Percentiles rank a stretch among this genome's conserved stretches.
Evolutionary conservation across 2,113 vertebrate species (phyloP).

Genomic region (Cottus gobio): DNA sequence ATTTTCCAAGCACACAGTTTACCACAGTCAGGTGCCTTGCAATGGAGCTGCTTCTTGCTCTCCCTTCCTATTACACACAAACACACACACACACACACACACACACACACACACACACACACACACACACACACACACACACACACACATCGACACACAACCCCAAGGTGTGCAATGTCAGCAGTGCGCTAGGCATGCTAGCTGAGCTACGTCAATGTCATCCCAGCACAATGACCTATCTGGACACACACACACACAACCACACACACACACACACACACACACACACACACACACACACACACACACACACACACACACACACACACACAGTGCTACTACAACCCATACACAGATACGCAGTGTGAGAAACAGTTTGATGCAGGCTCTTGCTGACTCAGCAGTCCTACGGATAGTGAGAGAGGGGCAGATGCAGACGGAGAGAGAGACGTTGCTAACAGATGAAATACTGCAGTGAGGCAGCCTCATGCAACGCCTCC

Average conservation of each 20-base stretch:
- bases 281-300: constrained; percentile 18
- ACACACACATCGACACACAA: background rate
- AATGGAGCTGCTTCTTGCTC: constrained; percentile 20
- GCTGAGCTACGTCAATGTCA: constrained; percentile 60
- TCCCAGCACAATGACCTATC: constrained; percentile 30
- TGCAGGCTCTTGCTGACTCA: constrained; percentile 65
- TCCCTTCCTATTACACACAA: background rate
- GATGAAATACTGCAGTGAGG: constrained; percentile 79
- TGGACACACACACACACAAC: constrained; percentile 7
- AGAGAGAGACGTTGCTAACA: constrained; percentile 55
- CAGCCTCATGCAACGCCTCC: constrained; percentile 60
- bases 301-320: constrained; percentile 3
- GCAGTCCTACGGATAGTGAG: constrained; percentile 48
- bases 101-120: background rate
- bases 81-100: background rate
- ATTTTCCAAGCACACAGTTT: constrained; percentile 19
- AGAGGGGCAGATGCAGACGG: constrained; percentile 61
- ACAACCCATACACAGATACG: background rate
- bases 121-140: constrained; percentile 24
- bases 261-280: constrained; percentile 15
- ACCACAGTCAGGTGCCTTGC: constrained; percentile 27
- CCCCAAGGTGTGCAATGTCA: constrained; percentile 45
- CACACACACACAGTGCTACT: background rate
- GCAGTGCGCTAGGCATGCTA: constrained; percentile 46
- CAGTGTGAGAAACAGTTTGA: constrained; percentile 22